Conservation (phyloP, 2,113 vertebrate species). For the Lota lota region DNA sequence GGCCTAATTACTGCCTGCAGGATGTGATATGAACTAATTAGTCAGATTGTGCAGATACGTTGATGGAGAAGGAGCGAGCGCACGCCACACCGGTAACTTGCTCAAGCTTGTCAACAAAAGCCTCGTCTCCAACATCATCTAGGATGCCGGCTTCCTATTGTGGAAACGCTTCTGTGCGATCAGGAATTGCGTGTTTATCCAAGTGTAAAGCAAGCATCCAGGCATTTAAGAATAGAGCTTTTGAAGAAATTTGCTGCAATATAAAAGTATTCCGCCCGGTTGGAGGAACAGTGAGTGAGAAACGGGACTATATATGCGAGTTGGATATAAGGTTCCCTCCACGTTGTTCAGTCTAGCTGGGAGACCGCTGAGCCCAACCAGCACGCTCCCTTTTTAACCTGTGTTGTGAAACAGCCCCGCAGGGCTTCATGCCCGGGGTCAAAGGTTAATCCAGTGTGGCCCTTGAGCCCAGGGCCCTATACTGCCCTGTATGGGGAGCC, state of each 20-base stretch:
- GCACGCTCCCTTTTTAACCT: background rate
- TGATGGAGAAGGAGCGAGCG: constrained; percentile 47
- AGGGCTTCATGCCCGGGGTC: constrained; percentile 22
- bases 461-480: background rate
- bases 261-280: no score
- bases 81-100: constrained; percentile 27
- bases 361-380: background rate
- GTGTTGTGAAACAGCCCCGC: constrained; percentile 26
- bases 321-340: background rate
- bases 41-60: constrained; percentile 52
- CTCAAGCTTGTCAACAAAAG: constrained; percentile 32
- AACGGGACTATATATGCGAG: no score
- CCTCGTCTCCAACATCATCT: background rate
- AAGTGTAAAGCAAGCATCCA: background rate
- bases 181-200: background rate
- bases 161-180: background rate
- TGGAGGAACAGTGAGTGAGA: no score
- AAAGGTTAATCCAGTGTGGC: constrained; percentile 43
- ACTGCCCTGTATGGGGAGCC: background rate
- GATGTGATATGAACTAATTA: constrained; percentile 74
- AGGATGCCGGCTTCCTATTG: background rate
- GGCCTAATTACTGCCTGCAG: constrained; percentile 77
- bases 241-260: no score
- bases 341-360: background rate
- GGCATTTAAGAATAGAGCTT: background rate